These are phyloP conservation scores for Coracias cyanogaster DNA, from an alignment of 2,797 vertebrate species.

Conservation along the genomic window DNA sequence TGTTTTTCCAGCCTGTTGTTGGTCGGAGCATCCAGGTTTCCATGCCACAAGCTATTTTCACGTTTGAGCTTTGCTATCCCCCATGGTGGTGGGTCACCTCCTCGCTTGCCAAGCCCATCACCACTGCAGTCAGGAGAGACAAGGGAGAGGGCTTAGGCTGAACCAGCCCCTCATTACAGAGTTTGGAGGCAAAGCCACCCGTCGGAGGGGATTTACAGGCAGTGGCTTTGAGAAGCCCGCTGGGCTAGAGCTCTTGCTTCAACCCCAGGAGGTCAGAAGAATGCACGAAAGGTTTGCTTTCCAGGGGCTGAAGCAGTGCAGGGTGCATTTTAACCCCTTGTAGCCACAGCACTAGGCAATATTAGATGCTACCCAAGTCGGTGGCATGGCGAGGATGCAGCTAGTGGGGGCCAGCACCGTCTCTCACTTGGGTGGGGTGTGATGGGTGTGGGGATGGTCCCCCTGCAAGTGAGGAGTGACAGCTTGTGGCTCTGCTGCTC, in stretches of 20 bases:
- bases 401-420: not conserved
- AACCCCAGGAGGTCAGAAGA: not conserved
- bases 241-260: not conserved
- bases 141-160: not conserved
- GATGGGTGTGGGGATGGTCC: not conserved
- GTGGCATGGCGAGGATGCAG: not conserved
- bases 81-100: not conserved
- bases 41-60: rapidly evolving
- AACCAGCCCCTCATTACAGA: not conserved
- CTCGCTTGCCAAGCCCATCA: not conserved
- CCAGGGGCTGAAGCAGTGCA: not conserved
- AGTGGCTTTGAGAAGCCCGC: not conserved
- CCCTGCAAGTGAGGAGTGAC: not conserved
- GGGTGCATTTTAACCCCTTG: not conserved
- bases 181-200: not conserved
- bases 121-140: not conserved
- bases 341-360: rapidly evolving
- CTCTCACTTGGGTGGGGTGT: not conserved
- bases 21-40: not conserved
- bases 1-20: rapidly evolving
- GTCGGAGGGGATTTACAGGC: not conserved
- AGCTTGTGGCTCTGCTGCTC: not conserved
- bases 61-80: not conserved
- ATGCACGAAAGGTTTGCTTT: not conserved
- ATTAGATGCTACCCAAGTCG: rapidly evolving